Base-by-base conservation (phyloP, 2,113 vertebrate species). In the Columbina picui region DNA sequence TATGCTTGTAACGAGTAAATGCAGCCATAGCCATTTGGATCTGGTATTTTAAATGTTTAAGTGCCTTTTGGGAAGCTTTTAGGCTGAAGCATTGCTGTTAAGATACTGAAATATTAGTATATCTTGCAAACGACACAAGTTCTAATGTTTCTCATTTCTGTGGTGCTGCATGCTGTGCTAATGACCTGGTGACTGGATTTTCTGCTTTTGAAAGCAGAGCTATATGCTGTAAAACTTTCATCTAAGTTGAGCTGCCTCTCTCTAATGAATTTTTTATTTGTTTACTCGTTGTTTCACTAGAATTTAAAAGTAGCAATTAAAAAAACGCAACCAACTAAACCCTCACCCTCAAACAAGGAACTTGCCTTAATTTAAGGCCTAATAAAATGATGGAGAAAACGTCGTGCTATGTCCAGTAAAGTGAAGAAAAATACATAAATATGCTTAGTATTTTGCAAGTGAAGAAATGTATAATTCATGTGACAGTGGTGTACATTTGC, bases 231-330 rank as follows among this genome's bases (percentile, higher is more conserved):
- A 96, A 93, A 94, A 97, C 97, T 98, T 98, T 97, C 97, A 98
- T 98, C 97, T 97, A 87, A 80, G 92, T 94, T 67, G 96, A 97
- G 95, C 96, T 83, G 97, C 95, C 95, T 95, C 93, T 97, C 95
- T 96, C 97, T 98, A 98, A 98, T 96, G 96, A 98, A 96, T 98
- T 98, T 98, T 98, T 98, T 98, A 98, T 98, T 98, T 98, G 98
- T 98, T 98, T 98, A 98, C 98, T 97, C 90, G 82, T 96, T 95
- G 97, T 97, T 97, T 97, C 94, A 82, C 91, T 80, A 75, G 89
- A 96, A 97, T 97, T 93, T 93, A 94, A 97, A 98, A 98, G 97
- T 64, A 92, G 91, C 97, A 89, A 95, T 98, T 98, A 90, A 97
- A 96, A 96, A 94, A 61, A 32, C 61, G 39, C 82, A 90, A 32